Base-by-base conservation (phyloP, 1,140 invertebrate species). In the Achroia grisella region DNA sequence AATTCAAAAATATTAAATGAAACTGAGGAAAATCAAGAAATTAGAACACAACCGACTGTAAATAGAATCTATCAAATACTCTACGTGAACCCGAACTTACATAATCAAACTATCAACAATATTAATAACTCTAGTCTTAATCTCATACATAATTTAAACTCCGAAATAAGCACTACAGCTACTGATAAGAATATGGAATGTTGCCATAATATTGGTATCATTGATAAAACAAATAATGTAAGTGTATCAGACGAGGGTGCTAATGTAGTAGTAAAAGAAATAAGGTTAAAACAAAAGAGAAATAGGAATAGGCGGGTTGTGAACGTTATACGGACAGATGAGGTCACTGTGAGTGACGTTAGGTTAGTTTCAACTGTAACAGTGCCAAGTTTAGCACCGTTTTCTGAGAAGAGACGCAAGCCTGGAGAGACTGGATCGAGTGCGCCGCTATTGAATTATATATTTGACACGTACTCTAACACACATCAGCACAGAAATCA, bases 381-480 rank as follows among this genome's bases (percentile, higher is more conserved):
- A 8, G 41, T 44, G 12, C 34, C 56, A 4, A 68, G 52, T 47
- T 62, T 48, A 10, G 45, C 55, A 2, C 51, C 71, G 9, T 12
- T 53, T 4, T 39, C 64, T 39, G 80, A 80, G 39, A 71, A 70
- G 29, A 61, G 65, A 47, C 42, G 63, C 11, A 82, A 76, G 42
- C 62, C 66, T 10, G 76, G 72, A 8, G 81, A 82, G 37, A 63
- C 73, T 1, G 80, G 81, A 1, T 85, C 80, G 12, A 81, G 71
- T 41, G 74, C 80, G 0, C 80, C 80, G 10, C 52, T 85, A 8
- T 61, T 85, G n/a, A 85, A 85, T 52, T 85, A 85, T 48, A 85
- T 85, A 54, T 85, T 85, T 55, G 80, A 85, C 54, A 74, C 80
- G 1, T 81, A 82, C 57, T 75, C 80, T 8, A 85, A 78, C 51